phyloP scores from a whole-genome alignment of 2,888 invertebrate species.

The Drosophila pseudotalamancana region DNA sequence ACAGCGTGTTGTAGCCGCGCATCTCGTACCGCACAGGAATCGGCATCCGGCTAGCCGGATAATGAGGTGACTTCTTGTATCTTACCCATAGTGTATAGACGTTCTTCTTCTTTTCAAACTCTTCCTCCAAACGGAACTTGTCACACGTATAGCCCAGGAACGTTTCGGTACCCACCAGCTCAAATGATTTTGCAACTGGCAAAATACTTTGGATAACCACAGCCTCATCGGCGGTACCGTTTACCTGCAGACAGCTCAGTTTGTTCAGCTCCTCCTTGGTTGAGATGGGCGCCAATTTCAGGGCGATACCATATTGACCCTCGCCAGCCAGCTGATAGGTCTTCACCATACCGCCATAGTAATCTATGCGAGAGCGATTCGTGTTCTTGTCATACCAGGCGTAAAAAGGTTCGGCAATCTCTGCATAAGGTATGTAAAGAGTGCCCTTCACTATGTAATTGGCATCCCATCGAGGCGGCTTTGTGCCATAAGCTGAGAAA shows the following conservation, averaged over 20 bases:
- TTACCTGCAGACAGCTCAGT: slow-evolving; percentile 92
- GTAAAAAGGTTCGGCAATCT: slow-evolving; percentile 95
- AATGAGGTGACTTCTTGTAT: slow-evolving; percentile 87
- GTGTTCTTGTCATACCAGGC: slow-evolving; percentile 93
- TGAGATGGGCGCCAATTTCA: slow-evolving; percentile 94
- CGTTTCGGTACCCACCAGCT: slow-evolving; percentile 88
- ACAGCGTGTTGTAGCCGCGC: slow-evolving; percentile 94
- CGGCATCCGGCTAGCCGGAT: slow-evolving; percentile 85
- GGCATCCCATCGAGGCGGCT: slow-evolving; percentile 88
- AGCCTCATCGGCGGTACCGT: slow-evolving; percentile 88
- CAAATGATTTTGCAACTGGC: slow-evolving; percentile 92
- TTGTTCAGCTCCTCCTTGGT: slow-evolving; percentile 89
- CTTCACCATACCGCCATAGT: slow-evolving; percentile 97
- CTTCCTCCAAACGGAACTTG: slow-evolving; percentile 90
- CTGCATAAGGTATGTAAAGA: slow-evolving; percentile 95
- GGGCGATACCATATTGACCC: slow-evolving; percentile 88
- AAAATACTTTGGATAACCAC: slow-evolving; percentile 91
- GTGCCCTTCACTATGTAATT: slow-evolving; percentile 91
- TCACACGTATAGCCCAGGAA: slow-evolving; percentile 89
- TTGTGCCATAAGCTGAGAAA: slow-evolving; percentile 75
- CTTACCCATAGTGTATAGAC: slow-evolving; percentile 95
- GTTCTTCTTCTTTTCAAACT: slow-evolving; percentile 91
- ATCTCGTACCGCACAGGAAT: slow-evolving; percentile 95
- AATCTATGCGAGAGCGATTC: slow-evolving; percentile 94
- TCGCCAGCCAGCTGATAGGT: slow-evolving; percentile 91